phyloP scores from a whole-genome alignment of 2,888 invertebrate species.

The Lottia gigantea region DNA sequence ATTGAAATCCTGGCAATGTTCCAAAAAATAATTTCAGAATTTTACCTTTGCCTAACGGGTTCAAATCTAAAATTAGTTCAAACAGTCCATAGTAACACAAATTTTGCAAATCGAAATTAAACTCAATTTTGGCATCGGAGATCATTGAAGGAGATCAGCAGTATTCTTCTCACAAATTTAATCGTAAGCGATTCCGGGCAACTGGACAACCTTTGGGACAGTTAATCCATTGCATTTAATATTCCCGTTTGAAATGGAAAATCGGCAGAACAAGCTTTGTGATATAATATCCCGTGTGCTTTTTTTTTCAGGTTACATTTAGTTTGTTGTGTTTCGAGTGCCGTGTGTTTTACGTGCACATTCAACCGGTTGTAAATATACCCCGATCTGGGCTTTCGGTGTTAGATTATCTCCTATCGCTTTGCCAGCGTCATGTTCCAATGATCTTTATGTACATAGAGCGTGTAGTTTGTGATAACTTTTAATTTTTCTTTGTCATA shows the following conservation, averaged over 20 bases:
- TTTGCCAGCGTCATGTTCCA: too few species aligned
- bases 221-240: too few species aligned
- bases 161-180: too few species aligned
- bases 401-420: not conserved
- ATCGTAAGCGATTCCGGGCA: too few species aligned
- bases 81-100: not conserved
- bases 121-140: not conserved
- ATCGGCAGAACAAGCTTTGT: not conserved
- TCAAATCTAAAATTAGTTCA: not conserved
- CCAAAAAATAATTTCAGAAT: not conserved
- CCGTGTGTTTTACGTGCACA: not conserved
- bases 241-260: not conserved
- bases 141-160: not conserved
- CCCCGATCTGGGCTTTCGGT: not conserved
- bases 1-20: slow-evolving; percentile 32
- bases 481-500: too few species aligned
- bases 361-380: not conserved
- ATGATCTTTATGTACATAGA: too few species aligned
- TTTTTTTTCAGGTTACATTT: not conserved
- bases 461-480: too few species aligned
- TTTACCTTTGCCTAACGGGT: not conserved
- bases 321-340: not conserved
- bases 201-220: too few species aligned
- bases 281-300: not conserved
- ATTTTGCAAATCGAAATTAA: not conserved